Base-by-base conservation (phyloP, 2,888 invertebrate genomes). In the Trachelus stipa region DNA sequence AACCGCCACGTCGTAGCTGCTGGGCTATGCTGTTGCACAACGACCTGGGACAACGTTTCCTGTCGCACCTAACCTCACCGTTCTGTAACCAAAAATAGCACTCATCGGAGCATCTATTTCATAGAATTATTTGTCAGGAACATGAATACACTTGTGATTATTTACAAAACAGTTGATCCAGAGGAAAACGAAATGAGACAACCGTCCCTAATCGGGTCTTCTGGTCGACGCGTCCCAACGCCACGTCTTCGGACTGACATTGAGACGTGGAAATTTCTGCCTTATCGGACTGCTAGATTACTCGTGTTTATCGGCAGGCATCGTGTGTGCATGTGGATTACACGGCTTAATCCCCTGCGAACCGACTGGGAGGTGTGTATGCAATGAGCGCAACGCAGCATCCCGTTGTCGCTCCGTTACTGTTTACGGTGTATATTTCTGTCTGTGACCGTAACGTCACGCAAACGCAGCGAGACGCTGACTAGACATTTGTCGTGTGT, bases 41-140 rank as follows among this genome's bases (percentile, higher is more conserved):
- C 69, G 94, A 93, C 79, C 95, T 94, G n/a, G 95, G 94, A 91
- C 97, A 96, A n/a, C 95, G 94, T 88, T 96, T 96, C 82, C 97
- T 93, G 83, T 95, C 95, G 91, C 97, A 98, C 79, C 94, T 95
- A 79, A 96, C 95, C 87, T 94, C 94, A 76, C 97, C 96, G 89
- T 97, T 96, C 97, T 97, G 92, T 0, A 92, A 90, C 81, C 79
- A 81, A 82, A 83, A 9, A 15, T 23, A 56, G 9, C 56, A 56
- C 56, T 23, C 23, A 56, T 56, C 6, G 9, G 2, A 56, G 0
- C 0, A 9, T 56, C 9, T 9, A 56, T 56, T 23, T 56, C 23
- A 23, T 56, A 56, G 2, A 9, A 9, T 56, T 56, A 40, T 23
- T 23, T 40, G 0, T 1, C 15, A 40, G 15, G 4, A 40, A 4